These are phyloP conservation scores for Sminthopsis crassicaudata DNA, from an alignment of 2,113 vertebrate species.

Conservation along the genomic window DNA sequence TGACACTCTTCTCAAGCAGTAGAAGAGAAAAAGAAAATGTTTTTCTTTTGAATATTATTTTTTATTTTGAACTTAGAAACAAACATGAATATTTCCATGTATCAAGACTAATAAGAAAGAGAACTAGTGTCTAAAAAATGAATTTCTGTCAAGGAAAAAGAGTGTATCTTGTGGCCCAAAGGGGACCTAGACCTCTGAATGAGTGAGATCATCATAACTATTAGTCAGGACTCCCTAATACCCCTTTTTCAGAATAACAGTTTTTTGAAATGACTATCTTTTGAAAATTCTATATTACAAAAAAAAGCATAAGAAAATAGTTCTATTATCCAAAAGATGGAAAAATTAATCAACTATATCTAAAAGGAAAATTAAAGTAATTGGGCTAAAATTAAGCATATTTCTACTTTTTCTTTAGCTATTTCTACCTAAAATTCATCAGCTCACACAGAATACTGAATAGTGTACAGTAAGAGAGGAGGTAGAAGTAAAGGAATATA, in stretches of 20 bases:
- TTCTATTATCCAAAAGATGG: neutral
- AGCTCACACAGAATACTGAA: slow-evolving; percentile 44
- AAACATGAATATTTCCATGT: neutral
- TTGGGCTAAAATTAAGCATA: neutral
- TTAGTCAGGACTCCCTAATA: neutral
- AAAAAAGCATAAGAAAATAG: slow-evolving; percentile 35
- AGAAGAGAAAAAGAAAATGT: neutral
- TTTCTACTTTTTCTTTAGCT: neutral
- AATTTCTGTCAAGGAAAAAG: neutral
- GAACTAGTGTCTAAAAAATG: neutral
- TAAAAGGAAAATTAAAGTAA: slow-evolving; percentile 45
- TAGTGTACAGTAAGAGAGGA: neutral
- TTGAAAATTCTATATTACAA: slow-evolving; percentile 42
- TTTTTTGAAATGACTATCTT: slow-evolving; percentile 15
- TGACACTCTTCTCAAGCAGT: neutral
- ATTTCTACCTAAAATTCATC: slow-evolving; percentile 28
- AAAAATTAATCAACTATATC: slow-evolving; percentile 37
- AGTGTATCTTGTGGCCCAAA: neutral
- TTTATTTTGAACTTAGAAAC: neutral
- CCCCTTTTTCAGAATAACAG: slow-evolving; percentile 13
- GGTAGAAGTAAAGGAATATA: no score
- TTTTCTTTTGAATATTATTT: neutral
- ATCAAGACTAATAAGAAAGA: neutral
- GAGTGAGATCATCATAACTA: neutral
- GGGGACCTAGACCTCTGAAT: neutral